These are phyloP conservation scores for Vannuccia rotundouncinata DNA, from an alignment of 2,888 invertebrate genomes.

Conservation along the genomic window DNA sequence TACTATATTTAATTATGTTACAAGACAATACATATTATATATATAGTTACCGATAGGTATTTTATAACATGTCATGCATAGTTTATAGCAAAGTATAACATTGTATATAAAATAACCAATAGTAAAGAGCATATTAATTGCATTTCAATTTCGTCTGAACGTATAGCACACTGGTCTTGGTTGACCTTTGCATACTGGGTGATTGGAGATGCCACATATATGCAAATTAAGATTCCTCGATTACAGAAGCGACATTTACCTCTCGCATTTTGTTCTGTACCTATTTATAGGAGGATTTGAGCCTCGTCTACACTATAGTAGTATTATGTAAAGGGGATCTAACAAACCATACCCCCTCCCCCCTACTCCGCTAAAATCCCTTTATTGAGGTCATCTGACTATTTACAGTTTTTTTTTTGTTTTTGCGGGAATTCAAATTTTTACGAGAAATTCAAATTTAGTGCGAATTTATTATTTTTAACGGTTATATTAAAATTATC, in stretches of 20 bases:
- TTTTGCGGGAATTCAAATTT: too few species aligned
- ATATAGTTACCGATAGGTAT: not conserved
- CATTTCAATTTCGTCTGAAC: not conserved
- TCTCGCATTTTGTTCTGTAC: conserved; percentile 19
- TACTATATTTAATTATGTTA: not conserved
- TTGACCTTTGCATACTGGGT: not conserved
- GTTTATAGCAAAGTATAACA: not conserved
- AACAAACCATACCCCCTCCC: too few species aligned
- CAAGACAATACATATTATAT: not conserved
- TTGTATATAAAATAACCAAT: not conserved
- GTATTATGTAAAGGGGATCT: too few species aligned
- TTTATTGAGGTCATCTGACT: too few species aligned
- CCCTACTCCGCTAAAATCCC: too few species aligned
- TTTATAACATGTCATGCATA: not conserved
- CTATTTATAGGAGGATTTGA: conserved; percentile 23
- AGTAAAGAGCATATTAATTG: not conserved
- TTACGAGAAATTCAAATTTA: too few species aligned
- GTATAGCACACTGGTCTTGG: not conserved
- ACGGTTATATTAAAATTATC: too few species aligned
- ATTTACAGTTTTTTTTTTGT: too few species aligned
- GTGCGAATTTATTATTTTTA: too few species aligned
- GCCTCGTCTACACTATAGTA: too few species aligned
- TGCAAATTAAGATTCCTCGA: not conserved
- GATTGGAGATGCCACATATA: conserved; percentile 2
- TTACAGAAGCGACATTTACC: conserved; percentile 24